Conservation (phyloP, 2,888 invertebrate species). For the Clistopyga incitator region DNA sequence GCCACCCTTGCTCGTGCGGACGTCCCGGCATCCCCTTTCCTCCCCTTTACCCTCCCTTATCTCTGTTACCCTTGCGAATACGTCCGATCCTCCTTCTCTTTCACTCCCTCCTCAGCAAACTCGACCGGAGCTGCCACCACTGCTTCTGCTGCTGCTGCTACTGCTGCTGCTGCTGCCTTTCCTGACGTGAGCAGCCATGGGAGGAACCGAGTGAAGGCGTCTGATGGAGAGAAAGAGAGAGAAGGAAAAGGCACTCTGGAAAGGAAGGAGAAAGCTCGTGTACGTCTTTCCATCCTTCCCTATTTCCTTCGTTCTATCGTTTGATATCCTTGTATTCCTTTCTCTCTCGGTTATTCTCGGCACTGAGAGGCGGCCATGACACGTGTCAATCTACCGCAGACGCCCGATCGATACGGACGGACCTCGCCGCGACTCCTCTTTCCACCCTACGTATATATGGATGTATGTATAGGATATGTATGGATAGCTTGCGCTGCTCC, state of each 20-base stretch:
- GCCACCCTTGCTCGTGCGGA: conserved; percentile 65
- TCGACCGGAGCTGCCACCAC: conserved; percentile 61
- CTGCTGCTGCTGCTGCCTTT: conserved; percentile 53
- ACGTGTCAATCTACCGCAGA: conserved; percentile 85
- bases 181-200: conserved; percentile 60
- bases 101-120: conserved; percentile 59
- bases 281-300: conserved; percentile 58
- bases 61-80: conserved; percentile 60
- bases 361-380: conserved; percentile 82
- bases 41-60: conserved; percentile 42
- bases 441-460: conserved; percentile 25
- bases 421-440: conserved; percentile 76
- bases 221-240: conserved; percentile 23
- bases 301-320: conserved; percentile 63
- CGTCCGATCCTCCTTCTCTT: conserved; percentile 64
- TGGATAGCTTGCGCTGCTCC: conserved; percentile 60
- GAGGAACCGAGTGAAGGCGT: conserved; percentile 36
- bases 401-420: conserved; percentile 84
- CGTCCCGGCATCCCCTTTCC: conserved; percentile 58
- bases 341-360: conserved; percentile 64
- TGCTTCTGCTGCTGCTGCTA: too few species aligned
- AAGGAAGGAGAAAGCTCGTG: conserved; percentile 50
- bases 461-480: conserved; percentile 17
- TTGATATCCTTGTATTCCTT: conserved; percentile 62
- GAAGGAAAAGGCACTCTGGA: background rate